Evolutionary conservation across 2,797 vertebrate genomes (phyloP), one percentile per base, ranked within the genome.

Genomic region (Hoplostethus mediterraneus): DNA sequence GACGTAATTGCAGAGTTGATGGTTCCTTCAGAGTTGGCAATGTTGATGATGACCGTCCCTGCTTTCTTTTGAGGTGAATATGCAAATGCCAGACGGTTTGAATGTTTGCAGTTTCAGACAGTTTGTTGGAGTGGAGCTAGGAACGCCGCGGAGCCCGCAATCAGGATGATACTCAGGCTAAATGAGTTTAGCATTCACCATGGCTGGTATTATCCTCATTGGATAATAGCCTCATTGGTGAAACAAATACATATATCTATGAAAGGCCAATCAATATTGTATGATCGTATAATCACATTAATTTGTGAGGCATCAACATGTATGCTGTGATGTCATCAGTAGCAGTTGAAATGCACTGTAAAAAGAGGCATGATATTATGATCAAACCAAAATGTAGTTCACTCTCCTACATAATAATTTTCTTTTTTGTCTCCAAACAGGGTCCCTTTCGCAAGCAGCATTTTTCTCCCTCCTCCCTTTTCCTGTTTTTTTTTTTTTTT

Each of bases 401-500:
- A 12, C 45, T 63, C 13, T 48, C 6, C 25, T 45, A 4, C 44
- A 14, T 3, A 13, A 3, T 71, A 2, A 36, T 36, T 38, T 16
- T 33, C 51, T 75, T 47, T 63, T 36, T 53, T 73, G 59, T 57
- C 30, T 77, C 53, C 58, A 40, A 40, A 81, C 90, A 94, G 92
- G 77, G 73, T 85, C 51, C 30, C 57, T 65, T 84, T 82, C 33
- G 53, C 62, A 64, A 75, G 51, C 30, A 44, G 11, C 53, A 74
- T 51, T 67, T 82, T 75, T 66, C 63, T 66, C 85, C 85, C 80
- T 69, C 31, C 13, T 81, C 81, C 84, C 83, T 67, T 89, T 81
- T 88, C 62, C 73, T 80, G 54, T 0, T 85, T 87, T 91, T 81
- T 72, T 69, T 55, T 55, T 61, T 4, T 69, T 54, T 5, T 53